Base-by-base conservation (phyloP, 2,113 vertebrate species). In the Bufo bufo region DNA sequence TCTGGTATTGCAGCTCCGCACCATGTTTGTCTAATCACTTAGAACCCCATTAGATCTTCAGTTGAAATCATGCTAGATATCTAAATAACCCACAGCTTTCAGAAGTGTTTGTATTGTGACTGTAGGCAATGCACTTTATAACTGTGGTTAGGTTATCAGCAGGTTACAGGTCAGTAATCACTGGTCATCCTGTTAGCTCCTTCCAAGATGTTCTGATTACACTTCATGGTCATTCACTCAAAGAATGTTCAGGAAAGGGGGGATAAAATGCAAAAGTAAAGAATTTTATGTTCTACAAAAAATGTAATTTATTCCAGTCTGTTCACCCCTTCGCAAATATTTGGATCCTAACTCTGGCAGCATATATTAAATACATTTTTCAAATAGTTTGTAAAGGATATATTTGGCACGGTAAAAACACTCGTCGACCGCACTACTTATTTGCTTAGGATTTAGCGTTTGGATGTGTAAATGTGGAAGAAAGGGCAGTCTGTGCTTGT, bases 401-500 rank as follows among this genome's bases (percentile, higher is more conserved):
- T 87, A 87, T 87, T 80, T 87, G 85, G 85, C 85, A 80, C 52
- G 75, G 52, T 58, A 80, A 79, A 87, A 87, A 79, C 85, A 65
- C 20, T 65, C 80, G 63, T 78, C 50, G 33, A 87, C 85, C 85
- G 63, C 85, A 85, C 84, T 78, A 79, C 59, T 52, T 86, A 77
- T 86, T 87, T 87, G 85, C 63, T 80, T 66, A 87, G 77, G 77
- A 87, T 69, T 87, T 87, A 69, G 74, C 74, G 17, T 80, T 79
- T 87, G 63, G 77, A 79, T 80, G 85, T 80, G 77, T 87, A 79
- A 71, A 87, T 87, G 77, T 56, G 33, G 77, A 65, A 79, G 77
- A 79, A 87, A 87, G 77, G 63, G 20, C 69, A 71, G 77, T 71
- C 77, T 87, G 85, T 87, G 77, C 85, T 87, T 66, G 61, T 80